Base-by-base conservation (phyloP, 2,113 vertebrate species). In the Ophthalmotilapia sp. region DNA sequence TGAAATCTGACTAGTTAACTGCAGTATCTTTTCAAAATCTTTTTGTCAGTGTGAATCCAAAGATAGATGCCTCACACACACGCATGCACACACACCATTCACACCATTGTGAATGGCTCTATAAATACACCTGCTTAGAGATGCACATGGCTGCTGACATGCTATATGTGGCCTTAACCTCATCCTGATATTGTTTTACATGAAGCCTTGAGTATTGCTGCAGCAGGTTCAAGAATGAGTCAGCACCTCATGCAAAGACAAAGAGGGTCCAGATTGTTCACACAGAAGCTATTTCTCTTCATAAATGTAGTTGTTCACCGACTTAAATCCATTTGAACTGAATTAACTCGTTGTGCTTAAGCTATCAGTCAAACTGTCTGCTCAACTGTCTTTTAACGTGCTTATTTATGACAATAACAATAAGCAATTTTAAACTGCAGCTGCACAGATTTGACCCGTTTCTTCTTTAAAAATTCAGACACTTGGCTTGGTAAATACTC, bases 71-170 rank as follows among this genome's bases (percentile, higher is more conserved):
- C 79, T 56, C 42, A 36, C 21, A 62, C 80, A 47, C 79, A 58
- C 36, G 40, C 36, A 55, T 26, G 86, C 33, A 49, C 75, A 51
- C 40, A 49, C 15, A 31, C 7, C 55, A 79, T 68, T 42, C 49
- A 49, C 49, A 4, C 73, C 79, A 89, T 86, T 90, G 85, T 82
- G 14, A 21, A 82, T 2, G 55, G n/a, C 53, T 89, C 93, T 90
- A 94, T 93, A 94, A 94, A 94, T 95, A 94, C 82, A 91, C 90
- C 85, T 86, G 88, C 73, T 84, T 84, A 38, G 82, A 84, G 88
- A 90, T 86, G 88, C 86, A 91, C 83, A 89, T 82, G 85, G 62
- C 77, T 4, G 33, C 83, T 79, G 81, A 86, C 90, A 87, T 36
- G 82, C 53, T 73, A 86, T 87, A 80, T 11, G 70, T 79, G 42